Conservation (phyloP, 30 jellyfish, hydroid and myxozoan species). For the Calvadosia cruxmelitensis region DNA sequence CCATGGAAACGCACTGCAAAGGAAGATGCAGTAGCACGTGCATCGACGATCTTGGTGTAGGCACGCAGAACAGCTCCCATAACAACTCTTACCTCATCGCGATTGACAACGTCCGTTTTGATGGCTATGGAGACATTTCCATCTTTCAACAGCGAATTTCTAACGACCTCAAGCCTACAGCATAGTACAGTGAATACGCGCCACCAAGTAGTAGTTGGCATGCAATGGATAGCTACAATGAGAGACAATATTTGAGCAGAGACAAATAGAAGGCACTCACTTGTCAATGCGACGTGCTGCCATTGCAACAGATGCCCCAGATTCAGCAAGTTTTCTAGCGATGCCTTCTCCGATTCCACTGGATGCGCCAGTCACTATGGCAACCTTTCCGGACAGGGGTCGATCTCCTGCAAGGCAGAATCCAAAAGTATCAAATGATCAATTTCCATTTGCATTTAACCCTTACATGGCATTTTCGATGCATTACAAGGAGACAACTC, state of each 20-base stretch:
- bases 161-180: conserved; percentile 63
- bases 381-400: conserved; percentile 41
- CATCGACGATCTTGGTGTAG: no score
- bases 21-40: not conserved
- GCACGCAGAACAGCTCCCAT: not conserved
- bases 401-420: conserved; percentile 17
- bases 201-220: no score
- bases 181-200: no score
- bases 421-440: not conserved
- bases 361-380: conserved; percentile 81
- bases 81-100: conserved; percentile 17
- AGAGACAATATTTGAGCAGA: no score
- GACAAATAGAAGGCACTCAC: no score
- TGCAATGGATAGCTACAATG: no score
- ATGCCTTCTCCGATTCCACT: conserved; percentile 86
- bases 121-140: conserved; percentile 68
- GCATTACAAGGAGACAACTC: not conserved
- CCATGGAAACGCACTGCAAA: conserved; percentile 11
- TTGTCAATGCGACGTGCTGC: conserved; percentile 75
- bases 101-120: conserved; percentile 54
- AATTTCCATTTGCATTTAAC: not conserved
- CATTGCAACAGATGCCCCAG: conserved; percentile 79
- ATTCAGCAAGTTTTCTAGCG: conserved; percentile 54
- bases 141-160: conserved; percentile 40
- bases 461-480: conserved; percentile 15